These are phyloP conservation scores for Sinella curviseta DNA, from an alignment of 1,140 invertebrate genomes.

Conservation along the genomic window DNA sequence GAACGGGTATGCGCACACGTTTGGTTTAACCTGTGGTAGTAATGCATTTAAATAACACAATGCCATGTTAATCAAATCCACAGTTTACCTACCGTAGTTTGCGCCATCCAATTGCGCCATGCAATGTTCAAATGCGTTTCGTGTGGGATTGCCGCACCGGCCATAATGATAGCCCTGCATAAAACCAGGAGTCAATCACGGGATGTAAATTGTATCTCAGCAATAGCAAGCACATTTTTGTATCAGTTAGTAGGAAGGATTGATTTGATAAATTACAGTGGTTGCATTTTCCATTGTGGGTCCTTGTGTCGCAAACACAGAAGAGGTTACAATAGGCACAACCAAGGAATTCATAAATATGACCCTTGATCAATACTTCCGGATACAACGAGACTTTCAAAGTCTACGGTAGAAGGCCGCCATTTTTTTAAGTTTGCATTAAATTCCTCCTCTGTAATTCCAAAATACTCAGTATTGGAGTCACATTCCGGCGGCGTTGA, in stretches of 20 bases:
- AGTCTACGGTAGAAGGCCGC: constrained; percentile 35
- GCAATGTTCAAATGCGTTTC: constrained; percentile 62
- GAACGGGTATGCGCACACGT: no score
- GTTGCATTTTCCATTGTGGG: constrained; percentile 30
- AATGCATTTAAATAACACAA: no score
- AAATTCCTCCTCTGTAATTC: constrained; percentile 34
- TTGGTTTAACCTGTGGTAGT: no score
- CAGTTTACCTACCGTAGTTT: constrained; percentile 64
- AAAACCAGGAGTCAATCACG: constrained; percentile 5
- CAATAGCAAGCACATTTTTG: no score
- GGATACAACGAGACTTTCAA: constrained; percentile 40
- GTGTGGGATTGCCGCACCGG: constrained; percentile 66
- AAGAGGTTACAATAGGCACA: constrained; percentile 43
- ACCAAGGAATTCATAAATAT: constrained; percentile 37
- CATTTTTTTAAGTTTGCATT: constrained; percentile 22
- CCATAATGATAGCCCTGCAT: constrained; percentile 63
- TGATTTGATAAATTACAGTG: background rate
- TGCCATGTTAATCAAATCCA: no score
- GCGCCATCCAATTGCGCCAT: constrained; percentile 64
- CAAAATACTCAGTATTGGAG: constrained; percentile 40
- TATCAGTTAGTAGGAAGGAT: background rate
- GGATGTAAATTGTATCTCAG: no score
- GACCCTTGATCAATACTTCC: constrained; percentile 39
- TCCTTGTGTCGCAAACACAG: constrained; percentile 39
- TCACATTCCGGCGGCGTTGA: no score